Conservation (phyloP, 2,113 vertebrate species). For the Chiloscyllium plagiosum region DNA sequence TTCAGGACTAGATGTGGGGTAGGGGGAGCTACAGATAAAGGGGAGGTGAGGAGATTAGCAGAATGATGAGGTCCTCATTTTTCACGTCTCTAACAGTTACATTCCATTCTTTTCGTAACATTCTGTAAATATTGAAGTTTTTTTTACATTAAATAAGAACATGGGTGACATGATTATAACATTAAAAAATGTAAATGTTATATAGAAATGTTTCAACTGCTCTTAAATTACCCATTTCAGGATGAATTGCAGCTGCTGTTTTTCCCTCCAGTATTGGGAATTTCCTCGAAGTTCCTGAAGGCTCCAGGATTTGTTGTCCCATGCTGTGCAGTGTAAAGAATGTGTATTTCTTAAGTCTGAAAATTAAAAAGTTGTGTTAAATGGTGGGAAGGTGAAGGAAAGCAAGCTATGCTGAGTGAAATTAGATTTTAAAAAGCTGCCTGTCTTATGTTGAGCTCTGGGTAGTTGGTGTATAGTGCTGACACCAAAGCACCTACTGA, state of each 20-base stretch:
- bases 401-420: constrained; percentile 7
- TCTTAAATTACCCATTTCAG: background rate
- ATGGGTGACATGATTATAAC: background rate
- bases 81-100: background rate
- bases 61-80: too few relatives aligned
- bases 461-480: too few relatives aligned
- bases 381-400: background rate
- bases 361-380: constrained; percentile 20
- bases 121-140: background rate
- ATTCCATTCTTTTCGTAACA: background rate
- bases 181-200: background rate
- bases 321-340: constrained; percentile 58
- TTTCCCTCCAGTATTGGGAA: background rate
- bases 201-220: background rate
- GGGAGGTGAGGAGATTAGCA: too few relatives aligned
- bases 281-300: background rate
- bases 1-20: too few relatives aligned
- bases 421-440: background rate
- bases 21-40: too few relatives aligned
- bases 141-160: background rate
- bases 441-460: too few relatives aligned
- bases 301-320: constrained; percentile 44
- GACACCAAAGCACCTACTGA: too few relatives aligned
- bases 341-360: constrained; percentile 59
- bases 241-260: background rate